Percentiles rank a stretch among this genome's conserved stretches.
Evolutionary conservation across 2,797 vertebrate species (phyloP).

Genomic region (Neosalanx taihuensis): DNA sequence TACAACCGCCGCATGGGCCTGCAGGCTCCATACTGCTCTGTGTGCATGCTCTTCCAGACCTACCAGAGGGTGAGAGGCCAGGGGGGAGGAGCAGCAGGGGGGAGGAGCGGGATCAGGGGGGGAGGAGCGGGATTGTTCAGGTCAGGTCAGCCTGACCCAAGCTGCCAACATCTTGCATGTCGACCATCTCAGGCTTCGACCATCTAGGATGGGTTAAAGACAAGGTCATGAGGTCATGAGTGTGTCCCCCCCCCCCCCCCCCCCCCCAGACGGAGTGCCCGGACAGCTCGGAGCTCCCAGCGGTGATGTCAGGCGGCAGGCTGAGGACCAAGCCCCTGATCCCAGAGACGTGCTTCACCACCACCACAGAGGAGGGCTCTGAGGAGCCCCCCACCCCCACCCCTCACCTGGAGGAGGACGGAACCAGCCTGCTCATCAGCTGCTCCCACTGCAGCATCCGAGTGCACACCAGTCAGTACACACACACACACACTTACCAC

Average conservation of each 20-base stretch:
- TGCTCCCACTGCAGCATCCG: slow-evolving; percentile 91
- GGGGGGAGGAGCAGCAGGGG: background rate
- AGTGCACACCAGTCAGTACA: slow-evolving; percentile 90
- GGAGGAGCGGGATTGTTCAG: no score
- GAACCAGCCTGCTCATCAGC: slow-evolving; percentile 88
- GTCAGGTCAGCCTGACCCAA: no score
- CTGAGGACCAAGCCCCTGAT: slow-evolving; percentile 86
- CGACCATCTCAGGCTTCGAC: no score
- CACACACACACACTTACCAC: no score
- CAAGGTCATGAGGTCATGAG: no score
- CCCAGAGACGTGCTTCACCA: slow-evolving; percentile 94
- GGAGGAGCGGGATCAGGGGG: no score
- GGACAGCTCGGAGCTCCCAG: slow-evolving; percentile 61
- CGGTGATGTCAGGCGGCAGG: slow-evolving; percentile 57
- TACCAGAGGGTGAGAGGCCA: slow-evolving; percentile 84
- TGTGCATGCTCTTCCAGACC: slow-evolving; percentile 89
- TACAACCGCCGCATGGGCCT: slow-evolving; percentile 87
- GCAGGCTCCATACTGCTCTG: slow-evolving; percentile 86
- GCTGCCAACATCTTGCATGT: no score
- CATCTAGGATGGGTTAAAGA: no score
- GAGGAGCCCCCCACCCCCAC: slow-evolving; percentile 79
- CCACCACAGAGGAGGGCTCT: slow-evolving; percentile 81
- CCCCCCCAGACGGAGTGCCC: slow-evolving; percentile 77
- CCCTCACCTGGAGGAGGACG: slow-evolving; percentile 87
- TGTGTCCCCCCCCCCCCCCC: background rate